phyloP scores from a whole-genome alignment of 2,113 vertebrate species.

The Syngnathoides biaculeatus region DNA sequence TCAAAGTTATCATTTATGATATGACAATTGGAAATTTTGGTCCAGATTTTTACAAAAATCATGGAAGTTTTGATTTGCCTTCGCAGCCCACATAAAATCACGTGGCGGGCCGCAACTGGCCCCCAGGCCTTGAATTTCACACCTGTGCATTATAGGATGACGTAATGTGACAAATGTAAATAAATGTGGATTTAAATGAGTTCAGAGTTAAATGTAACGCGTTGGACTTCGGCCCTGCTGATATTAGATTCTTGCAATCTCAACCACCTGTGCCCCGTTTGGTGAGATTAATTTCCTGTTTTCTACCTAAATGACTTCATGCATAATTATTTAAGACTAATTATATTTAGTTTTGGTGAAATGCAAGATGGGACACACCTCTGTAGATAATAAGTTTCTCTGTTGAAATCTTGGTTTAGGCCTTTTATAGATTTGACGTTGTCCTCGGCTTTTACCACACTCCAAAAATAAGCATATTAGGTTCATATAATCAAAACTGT shows the following conservation, averaged over 20 bases:
- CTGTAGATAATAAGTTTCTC: background rate
- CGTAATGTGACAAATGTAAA: background rate
- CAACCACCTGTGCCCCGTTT: background rate
- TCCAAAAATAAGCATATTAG: background rate
- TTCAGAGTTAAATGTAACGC: background rate
- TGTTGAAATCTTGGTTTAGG: background rate
- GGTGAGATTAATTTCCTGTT: constrained; percentile 5
- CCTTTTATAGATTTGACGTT: background rate
- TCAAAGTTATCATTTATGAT: too few species aligned
- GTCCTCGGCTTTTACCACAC: background rate
- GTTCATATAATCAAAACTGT: background rate
- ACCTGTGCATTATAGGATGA: background rate
- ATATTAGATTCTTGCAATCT: background rate
- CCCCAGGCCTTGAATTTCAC: too few species aligned
- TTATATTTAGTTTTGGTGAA: background rate
- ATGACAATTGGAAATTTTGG: too few species aligned
- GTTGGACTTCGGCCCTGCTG: background rate
- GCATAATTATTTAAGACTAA: background rate
- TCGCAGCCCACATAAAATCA: too few species aligned
- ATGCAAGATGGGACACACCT: background rate
- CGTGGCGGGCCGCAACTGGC: too few species aligned
- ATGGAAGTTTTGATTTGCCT: too few species aligned
- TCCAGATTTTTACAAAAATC: too few species aligned
- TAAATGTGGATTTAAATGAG: constrained; percentile 6
- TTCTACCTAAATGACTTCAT: background rate